Conservation (phyloP, 2,113 vertebrate species). For the Tupaia chinensis region DNA sequence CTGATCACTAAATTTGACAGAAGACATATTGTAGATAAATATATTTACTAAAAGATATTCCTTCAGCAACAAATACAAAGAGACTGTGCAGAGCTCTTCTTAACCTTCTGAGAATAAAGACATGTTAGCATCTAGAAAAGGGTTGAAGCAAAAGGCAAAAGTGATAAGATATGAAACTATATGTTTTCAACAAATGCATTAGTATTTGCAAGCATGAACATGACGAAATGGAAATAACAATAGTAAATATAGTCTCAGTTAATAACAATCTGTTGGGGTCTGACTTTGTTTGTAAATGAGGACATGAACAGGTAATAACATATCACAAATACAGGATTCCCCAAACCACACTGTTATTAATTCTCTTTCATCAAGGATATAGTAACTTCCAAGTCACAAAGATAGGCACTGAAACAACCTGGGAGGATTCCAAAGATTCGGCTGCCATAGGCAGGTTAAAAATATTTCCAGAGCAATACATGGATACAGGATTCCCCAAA, state of each 20-base stretch:
- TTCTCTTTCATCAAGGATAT: not conserved
- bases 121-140: not conserved
- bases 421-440: not conserved
- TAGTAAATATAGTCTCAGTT: not conserved
- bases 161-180: not conserved
- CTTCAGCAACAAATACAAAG: constrained; percentile 8
- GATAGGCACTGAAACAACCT: not conserved
- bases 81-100: not conserved
- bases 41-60: constrained; percentile 29
- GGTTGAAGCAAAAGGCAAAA: not conserved
- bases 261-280: not conserved
- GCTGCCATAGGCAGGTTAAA: not conserved
- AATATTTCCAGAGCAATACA: not conserved
- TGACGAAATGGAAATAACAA: not conserved
- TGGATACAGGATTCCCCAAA: too few species aligned
- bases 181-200: not conserved
- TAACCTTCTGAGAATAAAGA: not conserved
- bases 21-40: constrained; percentile 20
- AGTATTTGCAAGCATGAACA: not conserved
- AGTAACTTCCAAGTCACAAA: not conserved
- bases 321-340: not conserved
- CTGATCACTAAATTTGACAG: constrained; percentile 46
- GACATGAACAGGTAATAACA: not conserved
- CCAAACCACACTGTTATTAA: not conserved
- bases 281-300: not conserved